Evolutionary conservation across 2,113 vertebrate genomes (phyloP), one percentile per base, ranked within the genome.

Genomic region (Machaerirhynchus nigripectus): DNA sequence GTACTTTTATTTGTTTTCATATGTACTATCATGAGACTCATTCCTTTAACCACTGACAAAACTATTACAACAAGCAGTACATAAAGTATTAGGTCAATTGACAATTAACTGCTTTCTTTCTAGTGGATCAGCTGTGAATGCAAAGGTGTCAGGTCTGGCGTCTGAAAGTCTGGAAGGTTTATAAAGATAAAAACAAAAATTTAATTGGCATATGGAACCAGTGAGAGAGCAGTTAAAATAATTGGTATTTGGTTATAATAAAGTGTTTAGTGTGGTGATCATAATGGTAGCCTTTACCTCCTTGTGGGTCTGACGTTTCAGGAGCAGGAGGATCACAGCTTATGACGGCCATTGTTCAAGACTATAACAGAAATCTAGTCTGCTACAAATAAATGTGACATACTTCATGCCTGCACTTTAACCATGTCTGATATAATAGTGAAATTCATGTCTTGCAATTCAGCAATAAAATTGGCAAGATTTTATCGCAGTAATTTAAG

Each of bases 261-360:
- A 65, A 42, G 39, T 30, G 2, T 40, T 64, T 68, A 37, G 24
- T 35, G 35, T 18, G 4, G 9, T 52, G 31, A 69, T 30, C 1
- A 40, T 19, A 78, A 31, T 7, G 1, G 4, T 30, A 33, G 4
- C 44, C n/a, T 49, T 78, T 63, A 44, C 14, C 6, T 55, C 7
- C 15, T 15, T 13, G 10, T 22, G 12, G 2, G 6, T 74, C 33
- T 47, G 27, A 87, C 42, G 15, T 71, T 79, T 75, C 16, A 67
- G 56, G 0, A 10, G 5, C 7, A 82, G 7, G 4, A 78, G 8
- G 5, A 35, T 40, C 31, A 31, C 6, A 39, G 2, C 0, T 82
- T 50, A 31, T 21, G 24, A 31, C 2, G 3, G 7, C 17, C 13
- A 10, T 10, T 57, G 8, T 28, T 67, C 47, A 88, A 15, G 8